Evolutionary conservation across 2,113 vertebrate species (phyloP).

Genomic region (Camelus dromedarius): DNA sequence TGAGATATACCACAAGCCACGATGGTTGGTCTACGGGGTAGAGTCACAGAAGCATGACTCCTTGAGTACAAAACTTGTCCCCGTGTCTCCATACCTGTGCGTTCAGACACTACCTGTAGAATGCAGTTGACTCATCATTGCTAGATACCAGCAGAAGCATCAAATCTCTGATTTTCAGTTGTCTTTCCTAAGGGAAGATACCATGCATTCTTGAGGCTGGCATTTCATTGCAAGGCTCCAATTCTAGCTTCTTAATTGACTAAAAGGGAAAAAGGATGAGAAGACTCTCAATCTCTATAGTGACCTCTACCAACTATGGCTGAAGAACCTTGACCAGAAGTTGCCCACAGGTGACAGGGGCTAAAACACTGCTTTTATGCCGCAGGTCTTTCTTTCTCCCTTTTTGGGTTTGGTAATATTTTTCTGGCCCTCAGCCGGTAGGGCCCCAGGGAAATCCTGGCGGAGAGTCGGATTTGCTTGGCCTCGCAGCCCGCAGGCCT

Average conservation of each 20-base stretch:
- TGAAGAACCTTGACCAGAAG: too few species aligned
- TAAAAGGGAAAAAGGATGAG: not conserved
- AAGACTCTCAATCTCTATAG: not conserved
- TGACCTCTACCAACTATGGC: too few species aligned
- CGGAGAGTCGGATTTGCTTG: not conserved
- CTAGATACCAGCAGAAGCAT: not conserved
- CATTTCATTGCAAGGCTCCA: not conserved
- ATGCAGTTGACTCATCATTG: not conserved
- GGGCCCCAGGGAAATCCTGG: not conserved
- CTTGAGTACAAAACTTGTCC: not conserved
- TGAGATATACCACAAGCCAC: not conserved
- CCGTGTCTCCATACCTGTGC: not conserved
- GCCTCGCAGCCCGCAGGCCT: not conserved
- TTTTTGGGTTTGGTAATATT: not conserved
- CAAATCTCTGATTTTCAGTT: not conserved
- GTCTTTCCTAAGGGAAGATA: not conserved
- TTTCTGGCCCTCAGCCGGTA: not conserved
- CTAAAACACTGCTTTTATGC: not conserved
- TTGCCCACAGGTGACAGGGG: not conserved
- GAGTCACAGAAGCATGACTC: not conserved
- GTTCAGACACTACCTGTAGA: not conserved
- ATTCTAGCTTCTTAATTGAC: not conserved
- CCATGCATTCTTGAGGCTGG: not conserved
- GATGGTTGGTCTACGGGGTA: not conserved
- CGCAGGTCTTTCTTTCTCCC: fast-evolving